Percentiles rank a stretch among this genome's conserved stretches.
These are phyloP conservation scores for Morone chrysops DNA, from an alignment of 2,113 vertebrate species.

Conservation along the genomic window DNA sequence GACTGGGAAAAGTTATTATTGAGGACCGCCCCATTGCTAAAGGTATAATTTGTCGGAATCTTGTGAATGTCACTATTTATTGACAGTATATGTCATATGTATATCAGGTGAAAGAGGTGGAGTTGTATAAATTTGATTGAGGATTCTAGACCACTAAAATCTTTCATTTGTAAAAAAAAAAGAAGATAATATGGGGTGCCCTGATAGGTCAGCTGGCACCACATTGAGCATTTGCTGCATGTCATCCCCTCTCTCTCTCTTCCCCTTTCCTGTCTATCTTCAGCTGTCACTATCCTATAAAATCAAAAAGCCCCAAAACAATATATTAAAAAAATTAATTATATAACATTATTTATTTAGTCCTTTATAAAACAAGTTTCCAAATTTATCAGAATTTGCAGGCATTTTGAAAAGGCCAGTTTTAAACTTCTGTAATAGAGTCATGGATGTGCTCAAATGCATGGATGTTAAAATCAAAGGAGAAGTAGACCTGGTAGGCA, in stretches of 20 bases:
- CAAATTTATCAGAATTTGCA: background rate
- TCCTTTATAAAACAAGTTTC: no score
- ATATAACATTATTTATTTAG: no score
- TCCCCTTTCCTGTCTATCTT: no score
- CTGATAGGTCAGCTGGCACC: no score
- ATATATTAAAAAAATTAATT: no score
- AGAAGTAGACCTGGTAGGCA: background rate
- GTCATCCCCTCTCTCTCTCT: no score
- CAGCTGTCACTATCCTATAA: no score
- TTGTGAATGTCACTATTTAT: no score
- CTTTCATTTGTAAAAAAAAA: no score
- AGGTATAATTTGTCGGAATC: constrained; percentile 58
- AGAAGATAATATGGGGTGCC: no score
- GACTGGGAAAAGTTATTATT: constrained; percentile 75
- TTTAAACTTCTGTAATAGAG: background rate
- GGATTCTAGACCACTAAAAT: background rate
- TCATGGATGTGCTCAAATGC: background rate
- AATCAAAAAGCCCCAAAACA: no score
- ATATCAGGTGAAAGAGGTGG: background rate
- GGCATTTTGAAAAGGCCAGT: background rate
- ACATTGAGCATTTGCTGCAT: no score
- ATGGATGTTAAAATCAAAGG: background rate
- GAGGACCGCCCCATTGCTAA: constrained; percentile 79
- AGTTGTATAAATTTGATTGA: background rate
- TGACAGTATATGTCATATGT: background rate